Evolutionary conservation across 35 echinoderm and acorn worm species (phyloP).

Genomic region (Ophiothrix spiculata): DNA sequence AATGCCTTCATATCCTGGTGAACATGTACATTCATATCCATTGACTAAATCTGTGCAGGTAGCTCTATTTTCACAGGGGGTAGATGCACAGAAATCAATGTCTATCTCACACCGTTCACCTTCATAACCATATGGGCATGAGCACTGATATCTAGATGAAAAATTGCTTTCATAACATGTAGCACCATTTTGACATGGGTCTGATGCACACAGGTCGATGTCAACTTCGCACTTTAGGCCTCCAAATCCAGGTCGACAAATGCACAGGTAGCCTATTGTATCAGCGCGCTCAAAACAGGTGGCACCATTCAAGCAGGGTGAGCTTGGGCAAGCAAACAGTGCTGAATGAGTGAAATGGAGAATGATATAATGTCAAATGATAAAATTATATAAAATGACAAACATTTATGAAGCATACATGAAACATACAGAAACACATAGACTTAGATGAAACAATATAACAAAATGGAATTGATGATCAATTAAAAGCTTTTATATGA

Average conservation of each 20-base stretch:
- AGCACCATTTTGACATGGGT: conserved; percentile 65
- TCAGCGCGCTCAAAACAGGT: conserved; percentile 46
- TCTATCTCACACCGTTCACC: conserved; percentile 66
- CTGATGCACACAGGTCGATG: conserved; percentile 41
- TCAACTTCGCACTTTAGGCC: conserved; percentile 54
- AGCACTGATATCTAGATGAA: conserved; percentile 49
- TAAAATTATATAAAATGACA: background rate
- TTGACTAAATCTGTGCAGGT: conserved; percentile 65
- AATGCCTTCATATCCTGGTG: conserved; percentile 57
- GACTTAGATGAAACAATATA: conserved; percentile 9
- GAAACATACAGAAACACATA: background rate
- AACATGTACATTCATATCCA: conserved; percentile 65
- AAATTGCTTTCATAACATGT: conserved; percentile 36
- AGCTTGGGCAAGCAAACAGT: background rate
- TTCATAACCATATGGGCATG: conserved; percentile 41
- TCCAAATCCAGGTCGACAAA: conserved; percentile 50
- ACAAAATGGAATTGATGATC: conserved; percentile 15
- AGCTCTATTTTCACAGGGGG: conserved; percentile 57
- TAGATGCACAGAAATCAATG: conserved; percentile 48
- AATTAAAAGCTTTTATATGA: background rate
- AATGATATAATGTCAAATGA: no score
- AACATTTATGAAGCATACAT: no score
- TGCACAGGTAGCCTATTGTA: conserved; percentile 38
- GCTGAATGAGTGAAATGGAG: background rate
- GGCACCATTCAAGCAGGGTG: conserved; percentile 64